Evolutionary conservation across 2,113 vertebrate genomes (phyloP).

Genomic region (Lepus timidus): DNA sequence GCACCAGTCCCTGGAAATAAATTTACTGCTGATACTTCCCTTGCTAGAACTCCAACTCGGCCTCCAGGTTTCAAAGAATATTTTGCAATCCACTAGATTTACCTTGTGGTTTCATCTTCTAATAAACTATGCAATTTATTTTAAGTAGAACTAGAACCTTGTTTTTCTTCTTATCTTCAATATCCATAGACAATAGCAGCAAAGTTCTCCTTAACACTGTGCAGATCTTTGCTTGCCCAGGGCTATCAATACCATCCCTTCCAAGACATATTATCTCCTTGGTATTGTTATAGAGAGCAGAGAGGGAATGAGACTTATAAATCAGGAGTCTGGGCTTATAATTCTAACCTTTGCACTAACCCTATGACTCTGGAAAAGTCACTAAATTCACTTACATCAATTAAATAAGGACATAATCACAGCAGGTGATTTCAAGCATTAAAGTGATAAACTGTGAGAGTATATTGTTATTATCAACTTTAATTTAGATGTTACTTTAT

Average conservation of each 20-base stretch:
- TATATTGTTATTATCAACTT: neutral
- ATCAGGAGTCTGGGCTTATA: neutral
- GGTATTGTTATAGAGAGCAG: neutral
- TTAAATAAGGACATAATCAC: neutral
- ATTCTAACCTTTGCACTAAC: neutral
- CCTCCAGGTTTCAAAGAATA: neutral
- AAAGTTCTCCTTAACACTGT: neutral
- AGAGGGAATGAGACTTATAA: neutral
- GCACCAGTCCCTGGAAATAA: neutral
- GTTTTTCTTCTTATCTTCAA: constrained; percentile 10
- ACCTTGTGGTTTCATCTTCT: neutral
- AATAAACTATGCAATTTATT: neutral
- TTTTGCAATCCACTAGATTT: neutral
- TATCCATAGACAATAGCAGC: neutral
- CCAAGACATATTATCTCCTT: neutral
- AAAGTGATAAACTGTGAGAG: neutral
- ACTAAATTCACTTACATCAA: neutral
- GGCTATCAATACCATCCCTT: neutral
- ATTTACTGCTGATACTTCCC: neutral
- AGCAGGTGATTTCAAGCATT: neutral
- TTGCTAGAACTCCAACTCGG: neutral
- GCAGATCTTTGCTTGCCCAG: neutral
- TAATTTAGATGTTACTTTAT: constrained; percentile 46
- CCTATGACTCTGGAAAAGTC: neutral
- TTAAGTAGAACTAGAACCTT: neutral